phyloP scores from a whole-genome alignment of 2,888 invertebrate species.

The Miltochrista miniata region DNA sequence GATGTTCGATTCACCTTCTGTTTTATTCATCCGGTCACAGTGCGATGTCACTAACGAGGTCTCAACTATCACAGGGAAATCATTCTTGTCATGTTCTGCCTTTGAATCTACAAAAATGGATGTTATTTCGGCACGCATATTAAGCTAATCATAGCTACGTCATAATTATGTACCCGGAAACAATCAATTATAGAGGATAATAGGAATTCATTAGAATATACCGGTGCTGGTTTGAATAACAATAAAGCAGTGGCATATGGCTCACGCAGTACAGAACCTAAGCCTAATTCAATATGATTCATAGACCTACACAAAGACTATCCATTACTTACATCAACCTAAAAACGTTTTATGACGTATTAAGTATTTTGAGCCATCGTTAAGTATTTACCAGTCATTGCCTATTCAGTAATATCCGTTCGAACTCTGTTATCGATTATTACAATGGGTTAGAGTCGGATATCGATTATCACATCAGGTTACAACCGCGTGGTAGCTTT shows the following conservation, averaged over 20 bases:
- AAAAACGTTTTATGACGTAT: constrained; percentile 33
- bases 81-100: background rate
- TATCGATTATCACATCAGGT: background rate
- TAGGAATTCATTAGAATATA: constrained; percentile 60
- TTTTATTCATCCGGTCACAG: constrained; percentile 59
- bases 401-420: background rate
- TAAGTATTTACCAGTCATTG: constrained; percentile 28
- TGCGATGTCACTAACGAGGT: constrained; percentile 48
- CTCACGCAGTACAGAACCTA: constrained; percentile 22
- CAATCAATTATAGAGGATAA: constrained; percentile 38
- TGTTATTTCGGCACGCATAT: constrained; percentile 27
- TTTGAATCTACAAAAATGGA: constrained; percentile 14
- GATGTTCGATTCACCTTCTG: constrained; percentile 47
- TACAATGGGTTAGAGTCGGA: background rate
- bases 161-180: constrained; percentile 36
- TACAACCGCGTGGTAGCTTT: too few species aligned
- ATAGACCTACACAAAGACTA: constrained; percentile 47
- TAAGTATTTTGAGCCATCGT: constrained; percentile 27
- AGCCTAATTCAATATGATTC: constrained; percentile 44
- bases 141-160: constrained; percentile 27
- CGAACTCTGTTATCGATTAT: background rate
- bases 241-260: constrained; percentile 57
- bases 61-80: constrained; percentile 29
- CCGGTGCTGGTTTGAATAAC: constrained; percentile 54
- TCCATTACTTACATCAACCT: constrained; percentile 39